These are phyloP conservation scores for Calameuta pallipes DNA, from an alignment of 2,888 invertebrate species.

Conservation along the genomic window DNA sequence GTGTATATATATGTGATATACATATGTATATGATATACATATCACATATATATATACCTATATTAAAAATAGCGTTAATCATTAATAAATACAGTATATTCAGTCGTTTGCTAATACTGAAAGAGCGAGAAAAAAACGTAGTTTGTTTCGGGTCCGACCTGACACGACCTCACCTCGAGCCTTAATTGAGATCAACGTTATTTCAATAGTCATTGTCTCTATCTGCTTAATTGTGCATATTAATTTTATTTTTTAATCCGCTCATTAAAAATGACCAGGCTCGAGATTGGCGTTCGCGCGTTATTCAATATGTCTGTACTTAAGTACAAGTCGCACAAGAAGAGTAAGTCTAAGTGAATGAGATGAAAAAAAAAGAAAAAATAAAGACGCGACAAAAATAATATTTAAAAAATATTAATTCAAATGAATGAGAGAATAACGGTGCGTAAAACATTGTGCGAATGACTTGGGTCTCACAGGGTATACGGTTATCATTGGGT, in stretches of 20 bases:
- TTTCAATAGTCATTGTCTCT: neutral
- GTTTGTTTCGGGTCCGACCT: neutral
- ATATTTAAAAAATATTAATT: neutral
- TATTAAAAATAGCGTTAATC: constrained; percentile 38
- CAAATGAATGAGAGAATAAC: neutral
- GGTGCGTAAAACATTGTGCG: neutral
- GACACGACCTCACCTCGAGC: neutral
- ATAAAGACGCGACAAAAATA: neutral
- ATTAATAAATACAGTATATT: constrained; percentile 43
- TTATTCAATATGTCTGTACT: neutral
- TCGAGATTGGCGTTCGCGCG: neutral
- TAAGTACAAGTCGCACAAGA: neutral
- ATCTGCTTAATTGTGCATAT: neutral
- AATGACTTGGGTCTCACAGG: neutral
- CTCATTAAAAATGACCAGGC: neutral
- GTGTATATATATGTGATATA: constrained; percentile 24
- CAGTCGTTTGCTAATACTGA: constrained; percentile 51
- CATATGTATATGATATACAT: constrained; percentile 19
- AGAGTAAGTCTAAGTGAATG: neutral
- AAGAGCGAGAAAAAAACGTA: constrained; percentile 25
- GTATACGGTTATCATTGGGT: neutral
- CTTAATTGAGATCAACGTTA: neutral
- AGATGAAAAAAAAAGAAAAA: neutral
- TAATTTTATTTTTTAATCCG: neutral
- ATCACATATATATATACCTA: constrained; percentile 24